Conservation (phyloP, 1,140 invertebrate species). For the Lepidostoma basale region DNA sequence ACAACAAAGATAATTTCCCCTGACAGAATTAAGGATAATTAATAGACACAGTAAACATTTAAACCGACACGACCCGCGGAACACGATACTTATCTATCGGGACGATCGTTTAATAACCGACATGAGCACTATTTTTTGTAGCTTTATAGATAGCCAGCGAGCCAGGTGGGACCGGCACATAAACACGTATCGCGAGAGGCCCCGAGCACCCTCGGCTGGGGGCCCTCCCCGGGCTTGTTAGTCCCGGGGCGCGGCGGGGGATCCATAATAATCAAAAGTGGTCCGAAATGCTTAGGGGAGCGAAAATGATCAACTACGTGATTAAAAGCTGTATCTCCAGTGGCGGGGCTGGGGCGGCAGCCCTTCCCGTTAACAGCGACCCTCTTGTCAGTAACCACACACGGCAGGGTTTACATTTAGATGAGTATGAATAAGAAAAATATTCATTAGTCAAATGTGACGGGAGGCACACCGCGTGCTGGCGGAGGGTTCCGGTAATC, state of each 20-base stretch:
- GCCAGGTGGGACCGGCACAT: conserved; percentile 14
- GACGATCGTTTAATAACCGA: conserved; percentile 13
- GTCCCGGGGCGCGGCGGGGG: conserved; percentile 21
- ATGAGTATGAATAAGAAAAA: conserved; percentile 27
- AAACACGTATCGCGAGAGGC: neutral
- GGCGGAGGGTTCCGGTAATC: neutral
- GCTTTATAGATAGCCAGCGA: conserved; percentile 15
- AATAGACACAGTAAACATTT: neutral
- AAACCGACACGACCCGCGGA: neutral
- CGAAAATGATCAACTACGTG: conserved; percentile 39
- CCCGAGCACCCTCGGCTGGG: conserved; percentile 3
- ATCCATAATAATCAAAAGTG: conserved; percentile 43
- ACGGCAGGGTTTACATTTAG: conserved; percentile 22
- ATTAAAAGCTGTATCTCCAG: conserved; percentile 40
- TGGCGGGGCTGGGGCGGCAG: neutral
- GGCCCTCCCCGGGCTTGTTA: conserved; percentile 23
- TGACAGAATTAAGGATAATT: too few relatives aligned
- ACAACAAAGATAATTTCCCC: too few relatives aligned
- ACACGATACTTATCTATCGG: neutral
- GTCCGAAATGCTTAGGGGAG: conserved; percentile 41
- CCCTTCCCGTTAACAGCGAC: conserved; percentile 9
- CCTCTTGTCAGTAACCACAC: conserved; percentile 12
- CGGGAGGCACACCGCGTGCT: neutral
- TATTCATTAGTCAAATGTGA: conserved; percentile 23
- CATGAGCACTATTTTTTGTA: neutral